phyloP scores from a whole-genome alignment of 2,113 vertebrate species.

The Otis tarda region DNA sequence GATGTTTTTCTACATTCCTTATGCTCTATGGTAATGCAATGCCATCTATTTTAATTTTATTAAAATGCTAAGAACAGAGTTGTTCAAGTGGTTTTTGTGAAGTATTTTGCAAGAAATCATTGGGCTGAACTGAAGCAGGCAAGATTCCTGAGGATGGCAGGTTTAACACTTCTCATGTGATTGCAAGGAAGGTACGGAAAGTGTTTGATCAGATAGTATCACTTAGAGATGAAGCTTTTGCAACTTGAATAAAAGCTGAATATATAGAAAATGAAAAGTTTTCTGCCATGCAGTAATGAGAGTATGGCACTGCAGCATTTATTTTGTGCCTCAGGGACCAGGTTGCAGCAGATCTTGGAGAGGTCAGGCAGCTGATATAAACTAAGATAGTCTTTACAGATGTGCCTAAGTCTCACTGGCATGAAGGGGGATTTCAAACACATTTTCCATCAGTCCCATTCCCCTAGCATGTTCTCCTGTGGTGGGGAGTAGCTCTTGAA shows the following conservation, averaged over 20 bases:
- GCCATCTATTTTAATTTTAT: neutral
- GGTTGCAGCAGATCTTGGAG: neutral
- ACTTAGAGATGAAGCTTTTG: neutral
- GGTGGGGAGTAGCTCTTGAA: neutral
- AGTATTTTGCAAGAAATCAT: neutral
- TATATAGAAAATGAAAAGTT: neutral
- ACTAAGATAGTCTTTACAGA: neutral
- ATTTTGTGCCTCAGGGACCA: neutral
- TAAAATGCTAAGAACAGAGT: neutral
- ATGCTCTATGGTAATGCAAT: neutral
- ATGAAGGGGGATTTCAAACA: neutral
- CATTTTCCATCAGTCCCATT: neutral
- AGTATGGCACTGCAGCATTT: neutral
- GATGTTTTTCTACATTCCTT: neutral
- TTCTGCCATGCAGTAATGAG: neutral
- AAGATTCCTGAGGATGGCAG: fast-evolving
- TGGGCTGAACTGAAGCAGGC: neutral
- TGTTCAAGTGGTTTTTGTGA: neutral
- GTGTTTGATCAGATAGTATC: neutral
- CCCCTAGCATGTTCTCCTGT: fast-evolving
- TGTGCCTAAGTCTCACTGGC: neutral
- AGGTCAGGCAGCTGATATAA: neutral
- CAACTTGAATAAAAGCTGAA: neutral
- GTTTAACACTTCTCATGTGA: neutral
- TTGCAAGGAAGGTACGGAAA: neutral